Base-by-base conservation (phyloP, 2,113 vertebrate species). In the Laterallus jamaicensis region DNA sequence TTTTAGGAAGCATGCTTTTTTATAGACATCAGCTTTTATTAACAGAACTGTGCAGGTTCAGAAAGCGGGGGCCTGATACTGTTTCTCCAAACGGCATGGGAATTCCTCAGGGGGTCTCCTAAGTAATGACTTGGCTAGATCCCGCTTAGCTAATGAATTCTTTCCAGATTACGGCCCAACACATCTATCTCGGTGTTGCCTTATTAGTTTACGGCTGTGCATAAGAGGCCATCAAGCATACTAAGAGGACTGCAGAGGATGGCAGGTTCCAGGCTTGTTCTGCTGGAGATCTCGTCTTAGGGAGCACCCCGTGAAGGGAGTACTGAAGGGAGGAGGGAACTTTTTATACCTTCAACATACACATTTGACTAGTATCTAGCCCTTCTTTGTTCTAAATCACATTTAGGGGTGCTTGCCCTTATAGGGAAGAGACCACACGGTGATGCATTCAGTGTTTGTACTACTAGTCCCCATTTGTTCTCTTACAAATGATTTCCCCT, bases 81-180 rank as follows among this genome's bases (percentile, higher is more conserved):
- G 5, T 62, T 93, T 87, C 62, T 93, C 81, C 79, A 82, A 89
- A 90, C 55, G 62, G 47, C 55, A 39, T 25, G 15, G 32, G 50
- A 94, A 92, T 80, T 90, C 78, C 89, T 82, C 5, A 4, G 15
- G 19, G 60, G 11, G 19, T 80, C 28, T 88, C n/a, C 42, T 91
- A 93, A 95, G 37, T 82, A 91, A 85, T 88, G 78, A 66, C 54
- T 91, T 3, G 8, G 44, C 68, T 82, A 56, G 75, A 77, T 82
- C 21, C 67, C 85, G 91, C 59, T 96, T 82, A 92, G 77, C 67
- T 95, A 87, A 93, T 83, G 79, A 90, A 90, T 86, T 90, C 44
- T 95, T 88, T 70, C 84, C 85, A 75, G 71, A 59, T 74, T 89
- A 58, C 3, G 3, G 70, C 58, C 84, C 58, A 75, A 49, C 35